phyloP scores from a whole-genome alignment of 2,888 invertebrate species.

The Rhopalosiphum nymphaeae region DNA sequence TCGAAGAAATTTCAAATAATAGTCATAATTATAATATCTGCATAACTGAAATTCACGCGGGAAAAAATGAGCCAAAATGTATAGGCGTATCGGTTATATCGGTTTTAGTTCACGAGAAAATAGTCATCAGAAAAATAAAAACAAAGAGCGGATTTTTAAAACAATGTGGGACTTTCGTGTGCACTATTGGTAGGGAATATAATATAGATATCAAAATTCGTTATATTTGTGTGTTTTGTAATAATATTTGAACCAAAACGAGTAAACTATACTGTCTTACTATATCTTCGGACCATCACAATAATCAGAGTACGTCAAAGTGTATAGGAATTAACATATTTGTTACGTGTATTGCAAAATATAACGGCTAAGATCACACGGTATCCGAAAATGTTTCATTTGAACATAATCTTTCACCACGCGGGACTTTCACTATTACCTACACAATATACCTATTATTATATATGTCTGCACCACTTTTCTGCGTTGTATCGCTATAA shows the following conservation, averaged over 20 bases:
- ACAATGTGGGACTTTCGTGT: not conserved
- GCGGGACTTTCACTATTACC: not conserved
- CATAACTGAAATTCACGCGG: too few relatives aligned
- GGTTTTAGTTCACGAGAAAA: not conserved
- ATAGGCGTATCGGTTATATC: too few relatives aligned
- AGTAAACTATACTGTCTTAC: not conserved
- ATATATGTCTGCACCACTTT: not conserved
- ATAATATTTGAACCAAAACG: not conserved
- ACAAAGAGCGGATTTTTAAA: not conserved
- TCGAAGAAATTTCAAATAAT: too few relatives aligned
- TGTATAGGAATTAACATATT: not conserved
- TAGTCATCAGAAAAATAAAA: not conserved
- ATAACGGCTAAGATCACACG: not conserved
- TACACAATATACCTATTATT: not conserved
- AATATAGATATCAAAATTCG: not conserved
- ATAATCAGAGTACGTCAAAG: not conserved
- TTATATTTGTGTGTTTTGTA: not conserved
- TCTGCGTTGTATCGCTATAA: not conserved
- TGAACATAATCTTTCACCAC: not conserved
- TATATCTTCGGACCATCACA: not conserved
- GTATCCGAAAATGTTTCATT: not conserved
- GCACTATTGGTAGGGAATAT: not conserved
- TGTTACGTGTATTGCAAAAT: not conserved
- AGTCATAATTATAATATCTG: too few relatives aligned
- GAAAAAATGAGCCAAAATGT: too few relatives aligned